Evolutionary conservation across 2,113 vertebrate genomes (phyloP).

Genomic region (Stictonetta naevosa): DNA sequence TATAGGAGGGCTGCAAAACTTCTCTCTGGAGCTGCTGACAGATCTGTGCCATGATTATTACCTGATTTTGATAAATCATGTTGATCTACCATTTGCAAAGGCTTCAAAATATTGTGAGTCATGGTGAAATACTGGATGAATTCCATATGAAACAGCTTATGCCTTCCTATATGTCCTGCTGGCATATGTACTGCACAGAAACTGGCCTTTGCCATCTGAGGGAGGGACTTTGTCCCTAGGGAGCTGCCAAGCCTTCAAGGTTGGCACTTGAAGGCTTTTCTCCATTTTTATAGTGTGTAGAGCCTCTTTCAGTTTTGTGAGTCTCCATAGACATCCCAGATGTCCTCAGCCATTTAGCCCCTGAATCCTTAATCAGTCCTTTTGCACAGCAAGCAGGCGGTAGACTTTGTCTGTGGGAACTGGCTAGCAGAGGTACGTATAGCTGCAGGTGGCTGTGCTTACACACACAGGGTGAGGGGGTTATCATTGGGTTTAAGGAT

Average conservation of each 20-base stretch:
- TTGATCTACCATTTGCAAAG: conserved; percentile 11
- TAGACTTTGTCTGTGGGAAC: conserved; percentile 26
- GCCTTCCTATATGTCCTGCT: not conserved
- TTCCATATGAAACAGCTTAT: not conserved
- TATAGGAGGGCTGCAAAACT: conserved; percentile 7
- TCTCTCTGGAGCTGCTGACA: conserved; percentile 42
- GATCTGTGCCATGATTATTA: not conserved
- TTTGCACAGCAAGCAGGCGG: not conserved
- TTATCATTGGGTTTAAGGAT: not conserved
- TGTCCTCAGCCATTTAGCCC: not conserved
- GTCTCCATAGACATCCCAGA: not conserved
- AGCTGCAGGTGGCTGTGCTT: not conserved
- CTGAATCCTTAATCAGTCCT: not conserved
- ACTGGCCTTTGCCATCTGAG: accelerated
- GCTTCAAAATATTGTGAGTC: not conserved
- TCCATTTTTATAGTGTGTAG: not conserved
- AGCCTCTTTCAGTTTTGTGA: not conserved
- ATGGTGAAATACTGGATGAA: not conserved
- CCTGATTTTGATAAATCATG: conserved; percentile 39
- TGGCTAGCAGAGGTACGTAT: not conserved
- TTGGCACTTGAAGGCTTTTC: not conserved
- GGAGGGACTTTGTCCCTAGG: not conserved
- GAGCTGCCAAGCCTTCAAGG: not conserved
- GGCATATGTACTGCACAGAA: not conserved
- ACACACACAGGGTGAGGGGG: not conserved